phyloP scores from a whole-genome alignment of 2,113 vertebrate genomes.

The Rhipidura dahli region DNA sequence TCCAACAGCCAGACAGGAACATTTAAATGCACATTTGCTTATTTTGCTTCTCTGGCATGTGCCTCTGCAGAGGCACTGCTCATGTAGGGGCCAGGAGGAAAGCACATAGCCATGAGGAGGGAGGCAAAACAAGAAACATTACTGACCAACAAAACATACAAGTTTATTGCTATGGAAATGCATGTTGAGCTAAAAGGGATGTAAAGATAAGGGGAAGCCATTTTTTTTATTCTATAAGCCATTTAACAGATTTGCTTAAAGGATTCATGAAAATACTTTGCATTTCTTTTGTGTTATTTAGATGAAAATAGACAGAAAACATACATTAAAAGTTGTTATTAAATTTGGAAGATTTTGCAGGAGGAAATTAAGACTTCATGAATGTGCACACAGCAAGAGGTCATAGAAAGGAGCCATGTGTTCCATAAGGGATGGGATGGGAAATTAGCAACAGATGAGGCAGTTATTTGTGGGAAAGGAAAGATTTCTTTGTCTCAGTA shows the following conservation, averaged over 20 bases:
- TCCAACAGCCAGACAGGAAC: not conserved
- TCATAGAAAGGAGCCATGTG: not conserved
- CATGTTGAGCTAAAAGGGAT: not conserved
- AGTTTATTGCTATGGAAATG: not conserved
- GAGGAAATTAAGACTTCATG: not conserved
- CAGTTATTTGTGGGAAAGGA: conserved; percentile 1
- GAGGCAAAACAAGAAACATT: not conserved
- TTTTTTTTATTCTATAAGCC: not conserved
- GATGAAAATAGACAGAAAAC: not conserved
- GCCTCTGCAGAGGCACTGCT: not conserved
- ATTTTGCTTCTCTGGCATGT: not conserved
- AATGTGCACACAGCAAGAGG: not conserved
- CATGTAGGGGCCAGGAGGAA: not conserved
- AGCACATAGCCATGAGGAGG: not conserved
- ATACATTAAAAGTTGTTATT: not conserved
- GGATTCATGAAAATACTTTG: not conserved
- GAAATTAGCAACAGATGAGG: conserved; percentile 20
- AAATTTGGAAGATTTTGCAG: not conserved
- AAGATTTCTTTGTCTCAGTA: conserved; percentile 28
- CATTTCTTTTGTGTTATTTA: not conserved
- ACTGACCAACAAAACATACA: not conserved
- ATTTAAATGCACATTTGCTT: not conserved
- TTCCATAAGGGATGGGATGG: not conserved
- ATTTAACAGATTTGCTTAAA: not conserved
- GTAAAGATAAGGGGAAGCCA: not conserved